Evolutionary conservation across 1,140 invertebrate genomes (phyloP).

Genomic region (Sarcophaga peregrina): DNA sequence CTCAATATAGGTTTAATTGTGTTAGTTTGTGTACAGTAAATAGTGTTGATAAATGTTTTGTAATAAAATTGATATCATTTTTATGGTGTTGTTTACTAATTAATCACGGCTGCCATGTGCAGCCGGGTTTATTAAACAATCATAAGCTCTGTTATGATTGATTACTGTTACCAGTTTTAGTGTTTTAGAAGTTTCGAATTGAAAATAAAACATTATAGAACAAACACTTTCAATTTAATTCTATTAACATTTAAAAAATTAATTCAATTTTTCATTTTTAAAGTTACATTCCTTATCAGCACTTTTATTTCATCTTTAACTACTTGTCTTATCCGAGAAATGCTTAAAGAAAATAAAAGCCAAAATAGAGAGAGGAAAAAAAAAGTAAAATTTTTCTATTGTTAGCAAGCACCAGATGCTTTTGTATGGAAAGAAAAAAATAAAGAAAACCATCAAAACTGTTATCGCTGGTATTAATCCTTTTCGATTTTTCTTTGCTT

Average conservation of each 20-base stretch:
- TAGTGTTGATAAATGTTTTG: too few species aligned
- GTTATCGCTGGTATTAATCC: background rate
- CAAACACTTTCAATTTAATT: background rate
- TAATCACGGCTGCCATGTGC: too few species aligned
- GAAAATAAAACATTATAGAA: background rate
- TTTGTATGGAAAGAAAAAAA: background rate
- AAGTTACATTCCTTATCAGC: background rate
- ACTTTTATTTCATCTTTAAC: background rate
- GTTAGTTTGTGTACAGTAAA: too few species aligned
- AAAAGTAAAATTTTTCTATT: background rate
- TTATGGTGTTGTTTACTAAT: too few species aligned
- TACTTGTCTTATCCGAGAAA: background rate
- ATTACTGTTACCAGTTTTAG: too few species aligned
- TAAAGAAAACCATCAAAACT: background rate
- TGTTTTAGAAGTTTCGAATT: too few species aligned
- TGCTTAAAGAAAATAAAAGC: too few species aligned
- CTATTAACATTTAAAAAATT: background rate
- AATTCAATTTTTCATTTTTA: too few species aligned
- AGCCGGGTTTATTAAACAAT: too few species aligned
- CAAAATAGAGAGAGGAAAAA: background rate
- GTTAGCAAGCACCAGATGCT: background rate
- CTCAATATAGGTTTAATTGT: too few species aligned
- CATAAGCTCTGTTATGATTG: too few species aligned
- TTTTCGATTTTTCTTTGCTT: background rate
- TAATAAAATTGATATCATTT: too few species aligned